Conservation (phyloP, 2,113 vertebrate genomes). For the Micronisus gabar region DNA sequence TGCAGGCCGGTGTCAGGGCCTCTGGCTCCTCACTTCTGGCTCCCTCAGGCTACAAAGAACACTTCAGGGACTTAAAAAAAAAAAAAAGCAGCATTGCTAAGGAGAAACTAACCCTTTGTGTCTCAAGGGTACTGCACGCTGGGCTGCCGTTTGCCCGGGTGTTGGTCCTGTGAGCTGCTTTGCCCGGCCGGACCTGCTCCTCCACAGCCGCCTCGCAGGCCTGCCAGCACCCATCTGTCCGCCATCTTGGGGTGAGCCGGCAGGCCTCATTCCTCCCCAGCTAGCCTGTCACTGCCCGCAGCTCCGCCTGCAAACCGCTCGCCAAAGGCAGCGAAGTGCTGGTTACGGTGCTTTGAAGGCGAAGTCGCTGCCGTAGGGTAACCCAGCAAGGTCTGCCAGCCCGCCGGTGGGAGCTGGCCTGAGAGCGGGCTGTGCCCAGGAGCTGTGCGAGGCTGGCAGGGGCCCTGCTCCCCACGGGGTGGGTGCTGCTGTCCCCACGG, state of each 20-base stretch:
- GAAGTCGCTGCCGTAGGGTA: not conserved
- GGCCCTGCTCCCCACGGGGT: rapidly evolving
- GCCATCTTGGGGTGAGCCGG: not conserved
- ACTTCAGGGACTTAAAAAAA: not conserved
- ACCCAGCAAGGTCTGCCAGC: not conserved
- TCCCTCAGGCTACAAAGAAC: not conserved
- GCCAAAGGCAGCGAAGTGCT: not conserved
- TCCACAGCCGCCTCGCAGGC: not conserved
- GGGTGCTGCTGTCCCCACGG: not conserved
- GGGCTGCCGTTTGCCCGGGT: not conserved
- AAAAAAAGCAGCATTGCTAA: not conserved
- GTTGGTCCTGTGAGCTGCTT: not conserved
- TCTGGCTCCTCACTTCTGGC: not conserved
- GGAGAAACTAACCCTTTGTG: not conserved
- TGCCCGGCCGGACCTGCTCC: not conserved
- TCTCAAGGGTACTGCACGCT: not conserved
- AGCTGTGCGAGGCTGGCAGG: not conserved
- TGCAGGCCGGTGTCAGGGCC: not conserved
- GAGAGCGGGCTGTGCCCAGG: not conserved
- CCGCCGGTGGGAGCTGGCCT: not conserved
- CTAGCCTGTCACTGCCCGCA: not conserved
- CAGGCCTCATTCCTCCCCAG: not conserved
- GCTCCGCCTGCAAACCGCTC: not conserved
- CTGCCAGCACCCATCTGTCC: not conserved
- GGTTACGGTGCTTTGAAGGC: not conserved